phyloP scores from a whole-genome alignment of 1,140 invertebrate species.

The Tetragnatha versicolor region DNA sequence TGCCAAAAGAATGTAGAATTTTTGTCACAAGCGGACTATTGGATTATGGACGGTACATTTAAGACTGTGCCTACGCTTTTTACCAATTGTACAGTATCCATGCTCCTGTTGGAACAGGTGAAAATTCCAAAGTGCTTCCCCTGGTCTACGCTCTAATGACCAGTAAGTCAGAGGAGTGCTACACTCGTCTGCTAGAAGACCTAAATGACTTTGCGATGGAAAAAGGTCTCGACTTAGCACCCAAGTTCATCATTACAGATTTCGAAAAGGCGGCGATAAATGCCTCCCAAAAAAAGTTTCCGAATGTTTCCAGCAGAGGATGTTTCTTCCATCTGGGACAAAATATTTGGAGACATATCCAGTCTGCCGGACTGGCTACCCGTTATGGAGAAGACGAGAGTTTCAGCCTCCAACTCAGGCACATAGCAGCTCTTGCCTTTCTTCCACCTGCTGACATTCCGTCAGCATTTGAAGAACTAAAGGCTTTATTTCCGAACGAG shows the following conservation, averaged over 20 bases:
- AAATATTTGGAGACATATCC: not conserved
- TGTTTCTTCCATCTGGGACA: not conserved
- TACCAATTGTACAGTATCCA: not conserved
- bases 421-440: not conserved
- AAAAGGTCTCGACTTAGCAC: not conserved
- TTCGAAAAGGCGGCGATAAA: not conserved
- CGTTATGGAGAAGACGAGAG: not conserved
- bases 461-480: not conserved
- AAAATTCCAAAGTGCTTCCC: not conserved
- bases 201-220: too few relatives aligned
- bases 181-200: not conserved
- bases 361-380: not conserved
- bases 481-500: not conserved
- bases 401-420: not conserved
- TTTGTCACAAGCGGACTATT: not conserved
- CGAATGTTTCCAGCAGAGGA: not conserved
- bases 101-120: not conserved
- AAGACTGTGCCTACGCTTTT: not conserved
- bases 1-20: not conserved
- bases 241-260: not conserved
- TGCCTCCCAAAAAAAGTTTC: not conserved
- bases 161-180: not conserved
- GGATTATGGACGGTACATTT: not conserved
- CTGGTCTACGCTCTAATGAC: not conserved
- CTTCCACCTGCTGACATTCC: not conserved